Conservation (phyloP, 30 jellyfish, hydroid and myxozoan species). For the Sanderia malayensis region DNA sequence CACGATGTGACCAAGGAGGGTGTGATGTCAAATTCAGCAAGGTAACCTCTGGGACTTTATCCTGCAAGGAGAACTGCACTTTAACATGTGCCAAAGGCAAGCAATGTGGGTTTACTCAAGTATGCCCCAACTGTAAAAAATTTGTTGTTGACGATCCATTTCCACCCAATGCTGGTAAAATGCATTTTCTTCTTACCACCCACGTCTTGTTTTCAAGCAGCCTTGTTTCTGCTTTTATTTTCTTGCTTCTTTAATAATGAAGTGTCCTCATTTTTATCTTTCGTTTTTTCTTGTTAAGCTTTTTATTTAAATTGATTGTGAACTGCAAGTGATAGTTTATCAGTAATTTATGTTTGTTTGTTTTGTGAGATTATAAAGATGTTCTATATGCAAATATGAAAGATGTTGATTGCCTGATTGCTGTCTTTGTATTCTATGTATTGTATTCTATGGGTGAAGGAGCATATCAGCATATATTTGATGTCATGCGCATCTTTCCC, state of each 20-base stretch:
- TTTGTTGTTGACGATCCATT: conserved; percentile 39
- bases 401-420: not conserved
- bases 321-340: too few relatives aligned
- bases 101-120: not conserved
- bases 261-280: not conserved
- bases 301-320: too few relatives aligned
- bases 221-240: not conserved
- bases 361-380: too few relatives aligned
- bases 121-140: conserved; percentile 12
- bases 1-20: conserved; percentile 20
- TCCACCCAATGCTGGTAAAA: not conserved
- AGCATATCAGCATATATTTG: too few relatives aligned
- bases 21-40: conserved; percentile 29
- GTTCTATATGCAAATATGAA: too few relatives aligned
- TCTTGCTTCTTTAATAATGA: not conserved
- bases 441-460: not conserved
- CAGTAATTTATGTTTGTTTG: too few relatives aligned
- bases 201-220: not conserved
- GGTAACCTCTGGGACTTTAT: not conserved
- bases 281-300: too few relatives aligned
- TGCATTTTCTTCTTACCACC: not conserved
- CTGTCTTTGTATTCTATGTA: not conserved
- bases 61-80: conserved; percentile 27
- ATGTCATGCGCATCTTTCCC: too few relatives aligned
- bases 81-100: conserved; percentile 37